Evolutionary conservation across 1,140 invertebrate genomes (phyloP), one percentile per base, ranked within the genome.

Genomic region (Aleiodes sp.): DNA sequence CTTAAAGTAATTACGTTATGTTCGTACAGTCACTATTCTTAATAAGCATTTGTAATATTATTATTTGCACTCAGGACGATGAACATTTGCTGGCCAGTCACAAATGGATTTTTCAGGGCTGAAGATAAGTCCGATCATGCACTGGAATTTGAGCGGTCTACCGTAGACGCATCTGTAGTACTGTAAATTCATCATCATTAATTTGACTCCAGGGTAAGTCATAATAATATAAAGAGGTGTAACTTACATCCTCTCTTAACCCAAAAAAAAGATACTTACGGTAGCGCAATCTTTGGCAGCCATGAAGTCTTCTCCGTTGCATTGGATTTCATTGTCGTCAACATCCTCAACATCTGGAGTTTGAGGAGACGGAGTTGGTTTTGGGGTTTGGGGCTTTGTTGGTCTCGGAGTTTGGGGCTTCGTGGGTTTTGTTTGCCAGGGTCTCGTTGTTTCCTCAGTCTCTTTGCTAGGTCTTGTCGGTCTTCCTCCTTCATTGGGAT

Each of bases 81-180:
- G 87, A 24, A 89, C 89, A 75, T 92, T 92, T 35, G 89, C 87
- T 4, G 93, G 92, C 93, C 93, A 95, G 82, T 94, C 93, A 78
- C 94, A 95, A 14, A 93, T 88, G 65, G 89, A 89, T 28, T 87
- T 87, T 12, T 86, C 79, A 0, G 87, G 87, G 73, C 94, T 92
- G 86, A 92, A 95, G n/a, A 93, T 88, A 0, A 92, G 91, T 21
- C 92, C 92, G 1, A 88, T 85, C 70, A 90, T 88, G 76, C 93
- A 95, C 16, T 87, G 85, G 76, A 93, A 93, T 75, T 90, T 88
- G n/a, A 91, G 83, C 4, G 90, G 88, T 76, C 91, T 90, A 19
- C 92, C 92, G 78, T 94, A 90, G 4, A 92, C 91, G 77, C 94
- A 95, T 60, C 92, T 88, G 83, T 92, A 94, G 74, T 94, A 95